These are phyloP conservation scores for Lomographa bimaculata DNA, from an alignment of 2,888 invertebrate genomes.

Conservation along the genomic window DNA sequence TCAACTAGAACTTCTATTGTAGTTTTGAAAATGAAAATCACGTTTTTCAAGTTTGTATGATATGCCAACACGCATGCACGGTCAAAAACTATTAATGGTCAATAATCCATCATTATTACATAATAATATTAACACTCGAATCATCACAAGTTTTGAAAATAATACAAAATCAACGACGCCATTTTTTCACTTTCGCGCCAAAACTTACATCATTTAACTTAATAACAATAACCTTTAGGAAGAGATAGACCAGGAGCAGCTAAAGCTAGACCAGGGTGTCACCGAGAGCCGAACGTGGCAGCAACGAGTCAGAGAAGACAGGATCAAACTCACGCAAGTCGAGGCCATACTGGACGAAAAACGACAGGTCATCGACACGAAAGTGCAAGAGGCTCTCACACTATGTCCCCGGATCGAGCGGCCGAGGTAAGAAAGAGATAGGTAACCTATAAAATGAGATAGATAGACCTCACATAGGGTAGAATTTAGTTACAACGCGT, in stretches of 20 bases:
- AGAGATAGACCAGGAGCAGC: conserved; percentile 70
- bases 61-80: too few relatives aligned
- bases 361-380: conserved; percentile 45
- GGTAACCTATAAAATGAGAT: conserved; percentile 70
- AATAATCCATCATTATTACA: too few relatives aligned
- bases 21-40: too few relatives aligned
- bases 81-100: too few relatives aligned
- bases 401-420: conserved; percentile 74
- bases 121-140: too few relatives aligned
- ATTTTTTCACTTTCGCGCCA: too few relatives aligned
- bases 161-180: too few relatives aligned
- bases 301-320: conserved; percentile 65
- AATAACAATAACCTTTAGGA: conserved; percentile 58
- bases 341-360: conserved; percentile 63
- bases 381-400: conserved; percentile 63
- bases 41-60: too few relatives aligned
- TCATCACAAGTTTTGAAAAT: too few relatives aligned
- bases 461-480: conserved; percentile 58
- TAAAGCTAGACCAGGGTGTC: conserved; percentile 63
- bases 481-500: conserved; percentile 53
- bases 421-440: conserved; percentile 66
- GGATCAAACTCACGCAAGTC: conserved; percentile 60
- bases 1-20: too few relatives aligned
- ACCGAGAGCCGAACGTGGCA: conserved; percentile 49
- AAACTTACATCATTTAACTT: too few relatives aligned